Base-by-base conservation (phyloP, 2,888 invertebrate genomes). In the Piscicola geometra region DNA sequence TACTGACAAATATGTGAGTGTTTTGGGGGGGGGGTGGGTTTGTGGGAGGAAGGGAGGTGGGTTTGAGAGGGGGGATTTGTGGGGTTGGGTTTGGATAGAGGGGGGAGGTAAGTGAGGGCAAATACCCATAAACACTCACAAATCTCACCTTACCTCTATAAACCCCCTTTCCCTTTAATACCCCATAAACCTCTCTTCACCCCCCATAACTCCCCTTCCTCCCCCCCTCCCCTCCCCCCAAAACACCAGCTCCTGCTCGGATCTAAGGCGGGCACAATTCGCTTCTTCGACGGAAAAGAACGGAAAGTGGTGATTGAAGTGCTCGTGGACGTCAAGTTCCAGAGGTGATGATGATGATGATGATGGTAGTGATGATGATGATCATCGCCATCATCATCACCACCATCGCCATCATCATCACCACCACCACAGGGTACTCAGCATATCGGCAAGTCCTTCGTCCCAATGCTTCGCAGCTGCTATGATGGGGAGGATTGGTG, bases 211-310 rank as follows among this genome's bases (percentile, higher is more conserved):
- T n/a, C n/a, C n/a, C n/a, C n/a, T n/a, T n/a, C n/a, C n/a, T n/a
- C n/a, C n/a, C n/a, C n/a, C n/a, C n/a, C n/a, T n/a, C n/a, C n/a
- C n/a, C n/a, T n/a, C n/a, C n/a, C n/a, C n/a, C n/a, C n/a, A n/a
- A n/a, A n/a, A n/a, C 71, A 66, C 50, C 75, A 86, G 86, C 85
- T 89, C 76, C 83, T 89, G 41, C 86, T 88, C 76, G 89, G 89
- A 3, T 88, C 88, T 80, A 87, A 87, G 75, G 86, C 87, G 74
- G 89, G 89, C 28, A 83, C 86, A 33, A 86, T 89, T 21, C 86
- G 88, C 74, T 81, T 89, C 25, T 89, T 88, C 82, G 89, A 90
- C 82, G 87, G 88, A 0, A 86, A 88, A 67, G 89, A 89, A 76
- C 88, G 87, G 80, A 89, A 88, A 81, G 87, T 87, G 1, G 82